Base-by-base conservation (phyloP, 2,113 vertebrate species). In the Entelurus aequoreus region DNA sequence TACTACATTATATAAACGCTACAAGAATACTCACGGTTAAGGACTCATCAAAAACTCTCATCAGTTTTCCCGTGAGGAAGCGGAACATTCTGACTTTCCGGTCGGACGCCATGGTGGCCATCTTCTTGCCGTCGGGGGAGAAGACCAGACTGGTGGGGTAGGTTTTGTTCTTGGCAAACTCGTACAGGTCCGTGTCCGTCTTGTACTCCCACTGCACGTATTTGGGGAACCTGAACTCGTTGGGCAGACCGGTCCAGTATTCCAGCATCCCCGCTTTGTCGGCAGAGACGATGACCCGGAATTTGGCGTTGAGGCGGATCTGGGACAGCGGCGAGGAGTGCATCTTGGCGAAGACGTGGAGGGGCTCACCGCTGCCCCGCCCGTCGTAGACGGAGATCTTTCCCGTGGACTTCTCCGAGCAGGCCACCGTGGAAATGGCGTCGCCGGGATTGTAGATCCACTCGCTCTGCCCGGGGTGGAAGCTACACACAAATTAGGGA, bases 401-500 rank as follows among this genome's bases (percentile, higher is more conserved):
- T 54, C 97, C 97, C 9, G 94, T 96, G 69, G 92, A 93, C 77
- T 98, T 99, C 78, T 98, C 95, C 0, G 95, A 97, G 62, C 94
- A 95, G 76, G 95, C 97, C 81, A 98, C 94, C 4, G 95, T 93
- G 68, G 90, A 96, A 69, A 99, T 96, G 69, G 97, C 94, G 76
- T 99, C 96, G 4, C 96, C 94, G 9, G 97, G 94, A 67, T 96
- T 98, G 83, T 97, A 98, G 48, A 99, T 90, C 97, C 97, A 99
- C 54, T 98, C 95, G 68, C 93, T 94, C 0, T 96, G 94, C 51
- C 96, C 96, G 14, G 97, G 97, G 19, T 94, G 90, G 68, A 93
- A 98, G 37, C 96, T 99, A 36, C 46, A 53, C 15, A 57, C 42
- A 12, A 46, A 28, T 28, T 3, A 28, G 28, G 42, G 10, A 4